Conservation (phyloP, 2,797 vertebrate species). For the Poecilia wingei region DNA sequence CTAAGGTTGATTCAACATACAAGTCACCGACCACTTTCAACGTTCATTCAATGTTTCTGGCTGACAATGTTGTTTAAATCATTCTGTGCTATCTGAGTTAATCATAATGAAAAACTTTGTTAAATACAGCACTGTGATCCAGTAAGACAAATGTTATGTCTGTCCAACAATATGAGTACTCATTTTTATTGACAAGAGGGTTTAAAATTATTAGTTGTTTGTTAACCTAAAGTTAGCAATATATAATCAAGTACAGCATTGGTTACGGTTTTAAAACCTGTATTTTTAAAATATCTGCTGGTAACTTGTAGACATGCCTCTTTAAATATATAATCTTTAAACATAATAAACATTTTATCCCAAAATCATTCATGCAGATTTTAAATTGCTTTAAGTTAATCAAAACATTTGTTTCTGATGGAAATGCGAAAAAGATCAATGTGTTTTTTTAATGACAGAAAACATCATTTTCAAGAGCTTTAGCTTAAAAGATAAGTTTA, state of each 20-base stretch:
- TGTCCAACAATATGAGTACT: background rate
- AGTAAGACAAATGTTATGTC: background rate
- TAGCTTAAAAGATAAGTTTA: too few relatives aligned
- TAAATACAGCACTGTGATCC: background rate
- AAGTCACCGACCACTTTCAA: too few relatives aligned
- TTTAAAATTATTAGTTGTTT: background rate
- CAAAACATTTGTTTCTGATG: too few relatives aligned
- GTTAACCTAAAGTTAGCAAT: background rate
- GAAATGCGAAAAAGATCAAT: too few relatives aligned
- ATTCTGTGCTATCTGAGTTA: too few relatives aligned
- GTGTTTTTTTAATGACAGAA: too few relatives aligned
- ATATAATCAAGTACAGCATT: background rate
- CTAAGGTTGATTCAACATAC: too few relatives aligned
- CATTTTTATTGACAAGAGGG: background rate
- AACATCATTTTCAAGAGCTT: too few relatives aligned
- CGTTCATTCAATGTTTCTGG: too few relatives aligned
- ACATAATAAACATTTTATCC: background rate
- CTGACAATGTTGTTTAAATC: too few relatives aligned
- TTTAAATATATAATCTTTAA: background rate
- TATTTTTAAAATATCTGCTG: background rate
- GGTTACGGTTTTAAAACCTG: background rate
- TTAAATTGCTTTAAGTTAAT: too few relatives aligned
- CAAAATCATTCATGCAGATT: background rate
- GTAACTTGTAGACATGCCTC: background rate
- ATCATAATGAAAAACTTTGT: background rate